Evolutionary conservation across 2,797 vertebrate genomes (phyloP).

Genomic region (Ctenochaetus hawaiiensis): DNA sequence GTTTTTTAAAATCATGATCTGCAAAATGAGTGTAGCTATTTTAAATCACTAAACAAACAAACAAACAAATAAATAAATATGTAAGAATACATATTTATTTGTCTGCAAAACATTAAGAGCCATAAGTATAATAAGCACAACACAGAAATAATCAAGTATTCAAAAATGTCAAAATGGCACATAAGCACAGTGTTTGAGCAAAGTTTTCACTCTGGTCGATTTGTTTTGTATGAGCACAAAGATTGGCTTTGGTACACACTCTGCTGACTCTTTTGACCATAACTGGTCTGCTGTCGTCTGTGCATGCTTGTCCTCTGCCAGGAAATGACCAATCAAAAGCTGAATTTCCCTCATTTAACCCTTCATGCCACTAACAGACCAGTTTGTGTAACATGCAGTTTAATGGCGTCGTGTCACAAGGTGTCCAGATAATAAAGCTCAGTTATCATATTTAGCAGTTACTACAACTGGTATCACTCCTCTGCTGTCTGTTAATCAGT

Average conservation of each 20-base stretch:
- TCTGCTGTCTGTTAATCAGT: background rate
- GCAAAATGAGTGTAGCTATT: no score
- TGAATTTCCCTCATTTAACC: slow-evolving; percentile 12
- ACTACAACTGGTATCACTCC: background rate
- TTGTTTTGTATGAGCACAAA: background rate
- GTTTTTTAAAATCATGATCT: no score
- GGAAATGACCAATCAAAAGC: slow-evolving; percentile 25
- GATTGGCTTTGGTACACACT: background rate
- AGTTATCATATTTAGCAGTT: background rate
- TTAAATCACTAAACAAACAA: no score
- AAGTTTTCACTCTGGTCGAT: background rate
- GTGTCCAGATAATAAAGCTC: background rate
- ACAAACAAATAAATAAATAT: no score
- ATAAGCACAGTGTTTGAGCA: background rate
- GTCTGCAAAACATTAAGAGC: background rate
- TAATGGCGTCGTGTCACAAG: slow-evolving; percentile 23
- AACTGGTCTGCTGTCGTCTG: slow-evolving; percentile 7
- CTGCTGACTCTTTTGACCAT: slow-evolving; percentile 14
- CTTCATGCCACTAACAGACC: background rate
- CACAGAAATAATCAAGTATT: background rate
- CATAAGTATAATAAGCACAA: background rate
- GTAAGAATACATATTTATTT: background rate
- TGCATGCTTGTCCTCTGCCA: background rate
- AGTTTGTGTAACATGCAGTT: slow-evolving; percentile 13
- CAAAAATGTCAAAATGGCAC: background rate